phyloP scores from a whole-genome alignment of 2,113 vertebrate genomes.

The Bos taurus region DNA sequence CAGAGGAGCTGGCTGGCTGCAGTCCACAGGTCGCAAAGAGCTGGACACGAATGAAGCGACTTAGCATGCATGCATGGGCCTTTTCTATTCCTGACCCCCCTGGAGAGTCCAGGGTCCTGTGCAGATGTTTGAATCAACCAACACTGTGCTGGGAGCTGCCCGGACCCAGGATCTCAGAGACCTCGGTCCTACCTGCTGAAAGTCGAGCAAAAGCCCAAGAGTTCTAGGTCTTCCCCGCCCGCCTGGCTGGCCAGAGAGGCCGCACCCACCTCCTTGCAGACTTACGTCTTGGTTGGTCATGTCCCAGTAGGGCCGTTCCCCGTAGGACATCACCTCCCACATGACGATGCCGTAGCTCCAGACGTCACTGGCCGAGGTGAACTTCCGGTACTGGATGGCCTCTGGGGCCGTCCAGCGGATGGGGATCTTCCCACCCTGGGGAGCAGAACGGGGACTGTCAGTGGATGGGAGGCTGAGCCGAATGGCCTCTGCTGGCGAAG shows the following conservation, averaged over 20 bases:
- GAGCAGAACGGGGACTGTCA: neutral
- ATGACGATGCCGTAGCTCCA: conserved; percentile 88
- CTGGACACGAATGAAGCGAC: neutral
- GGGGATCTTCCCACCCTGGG: conserved; percentile 86
- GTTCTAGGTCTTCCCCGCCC: neutral
- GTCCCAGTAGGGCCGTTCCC: conserved; percentile 88
- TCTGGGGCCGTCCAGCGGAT: conserved; percentile 87
- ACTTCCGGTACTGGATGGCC: conserved; percentile 86
- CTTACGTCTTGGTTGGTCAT: conserved; percentile 90
- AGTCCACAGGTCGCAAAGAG: neutral
- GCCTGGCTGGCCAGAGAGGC: neutral
- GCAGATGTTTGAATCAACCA: neutral
- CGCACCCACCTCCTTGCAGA: conserved; percentile 4
- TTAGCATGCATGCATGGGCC: neutral
- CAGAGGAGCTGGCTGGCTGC: neutral
- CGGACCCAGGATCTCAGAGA: neutral
- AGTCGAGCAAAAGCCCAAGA: neutral
- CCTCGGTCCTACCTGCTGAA: neutral
- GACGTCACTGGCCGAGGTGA: conserved; percentile 85
- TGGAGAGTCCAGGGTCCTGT: neutral
- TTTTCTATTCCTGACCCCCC: neutral
- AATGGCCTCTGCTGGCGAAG: neutral
- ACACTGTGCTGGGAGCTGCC: fast-evolving
- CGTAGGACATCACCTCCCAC: conserved; percentile 89
- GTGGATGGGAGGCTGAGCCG: neutral